phyloP scores from a whole-genome alignment of 2,888 invertebrate genomes.

The Dicyrtomina minuta region DNA sequence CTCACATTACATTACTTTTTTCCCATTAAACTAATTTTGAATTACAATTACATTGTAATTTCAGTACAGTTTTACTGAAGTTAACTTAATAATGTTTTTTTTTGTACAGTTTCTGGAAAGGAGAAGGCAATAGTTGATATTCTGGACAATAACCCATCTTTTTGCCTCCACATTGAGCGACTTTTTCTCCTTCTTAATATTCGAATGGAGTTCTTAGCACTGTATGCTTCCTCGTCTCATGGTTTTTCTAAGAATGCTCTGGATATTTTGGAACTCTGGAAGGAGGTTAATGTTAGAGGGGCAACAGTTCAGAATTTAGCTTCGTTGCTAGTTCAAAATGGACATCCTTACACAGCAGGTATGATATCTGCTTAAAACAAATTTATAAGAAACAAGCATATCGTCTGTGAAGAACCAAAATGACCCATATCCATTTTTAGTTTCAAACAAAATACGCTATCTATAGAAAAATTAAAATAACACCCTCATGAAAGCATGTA shows the following conservation, averaged over 20 bases:
- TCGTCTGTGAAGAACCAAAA: no score
- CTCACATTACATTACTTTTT: not conserved
- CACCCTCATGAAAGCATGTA: no score
- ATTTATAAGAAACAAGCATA: no score
- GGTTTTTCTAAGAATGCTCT: slow-evolving; percentile 37
- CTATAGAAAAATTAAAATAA: no score
- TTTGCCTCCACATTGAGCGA: slow-evolving; percentile 42
- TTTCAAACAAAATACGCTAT: no score
- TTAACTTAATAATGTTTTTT: not conserved
- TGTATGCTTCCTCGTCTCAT: slow-evolving; percentile 30
- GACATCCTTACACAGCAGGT: slow-evolving; percentile 45
- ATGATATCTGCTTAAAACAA: no score
- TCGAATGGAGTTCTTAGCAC: slow-evolving; percentile 32
- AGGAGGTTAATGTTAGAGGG: slow-evolving; percentile 12
- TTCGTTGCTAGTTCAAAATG: slow-evolving; percentile 39
- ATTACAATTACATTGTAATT: not conserved
- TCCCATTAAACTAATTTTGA: no score
- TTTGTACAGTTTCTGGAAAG: slow-evolving; percentile 39
- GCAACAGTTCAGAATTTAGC: slow-evolving; percentile 40
- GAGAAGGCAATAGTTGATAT: slow-evolving; percentile 36
- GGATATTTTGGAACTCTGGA: slow-evolving; percentile 40
- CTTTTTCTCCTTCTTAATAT: slow-evolving; percentile 41
- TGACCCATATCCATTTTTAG: no score
- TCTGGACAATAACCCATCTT: slow-evolving; percentile 43
- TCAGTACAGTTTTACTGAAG: not conserved